These are phyloP conservation scores for Mystacornis crossleyi DNA, from an alignment of 2,113 vertebrate genomes.

Conservation along the genomic window DNA sequence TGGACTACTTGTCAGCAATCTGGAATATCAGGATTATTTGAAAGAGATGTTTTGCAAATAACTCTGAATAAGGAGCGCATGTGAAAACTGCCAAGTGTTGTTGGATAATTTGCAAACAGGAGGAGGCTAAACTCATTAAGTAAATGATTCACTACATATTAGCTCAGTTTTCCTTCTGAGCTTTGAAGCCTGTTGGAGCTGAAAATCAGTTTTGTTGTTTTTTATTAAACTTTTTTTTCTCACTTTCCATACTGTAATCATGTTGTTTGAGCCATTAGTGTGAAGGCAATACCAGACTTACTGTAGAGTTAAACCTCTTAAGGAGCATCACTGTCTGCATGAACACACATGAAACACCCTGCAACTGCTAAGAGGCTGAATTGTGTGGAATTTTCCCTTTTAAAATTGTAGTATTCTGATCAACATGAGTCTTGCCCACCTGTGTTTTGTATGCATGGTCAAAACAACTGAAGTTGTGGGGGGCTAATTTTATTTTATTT, in stretches of 20 bases:
- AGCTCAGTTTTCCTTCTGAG: not conserved
- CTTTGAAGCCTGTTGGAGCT: not conserved
- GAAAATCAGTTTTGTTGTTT: not conserved
- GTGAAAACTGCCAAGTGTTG: not conserved
- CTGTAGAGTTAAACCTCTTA: not conserved
- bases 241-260: not conserved
- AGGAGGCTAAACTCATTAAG: not conserved
- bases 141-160: not conserved
- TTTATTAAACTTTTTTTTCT: not conserved
- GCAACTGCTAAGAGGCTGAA: not conserved
- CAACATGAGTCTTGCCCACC: not conserved
- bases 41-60: conserved; percentile 17
- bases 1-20: not conserved
- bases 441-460: not conserved
- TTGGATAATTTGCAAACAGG: not conserved
- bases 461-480: not conserved
- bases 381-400: not conserved
- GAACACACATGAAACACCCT: not conserved
- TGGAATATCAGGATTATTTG: not conserved
- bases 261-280: not conserved
- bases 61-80: not conserved
- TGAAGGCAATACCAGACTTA: not conserved
- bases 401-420: not conserved
- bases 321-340: not conserved
- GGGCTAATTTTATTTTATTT: not conserved